phyloP scores from a whole-genome alignment of 2,797 vertebrate species.

The Taeniopygia guttata region DNA sequence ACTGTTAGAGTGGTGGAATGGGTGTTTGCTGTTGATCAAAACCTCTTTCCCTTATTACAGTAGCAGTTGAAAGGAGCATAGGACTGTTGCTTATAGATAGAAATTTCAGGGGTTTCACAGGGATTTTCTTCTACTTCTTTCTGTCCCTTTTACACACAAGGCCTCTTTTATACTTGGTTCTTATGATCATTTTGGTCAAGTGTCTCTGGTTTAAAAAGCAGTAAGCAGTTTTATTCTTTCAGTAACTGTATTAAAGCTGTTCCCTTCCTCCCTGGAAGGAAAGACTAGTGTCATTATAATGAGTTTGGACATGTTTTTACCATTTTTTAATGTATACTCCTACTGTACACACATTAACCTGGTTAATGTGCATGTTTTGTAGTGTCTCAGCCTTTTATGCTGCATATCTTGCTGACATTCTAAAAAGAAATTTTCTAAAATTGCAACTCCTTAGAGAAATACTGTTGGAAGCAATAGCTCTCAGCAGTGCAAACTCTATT shows the following conservation, averaged over 20 bases:
- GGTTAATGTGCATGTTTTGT: slow-evolving; percentile 22
- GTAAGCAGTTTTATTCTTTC: slow-evolving; percentile 5
- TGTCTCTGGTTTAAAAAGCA: not conserved
- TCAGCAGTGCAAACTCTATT: not conserved
- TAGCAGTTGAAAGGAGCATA: not conserved
- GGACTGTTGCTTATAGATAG: not conserved
- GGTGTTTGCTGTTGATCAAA: not conserved
- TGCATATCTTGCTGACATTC: not conserved
- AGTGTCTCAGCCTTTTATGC: not conserved
- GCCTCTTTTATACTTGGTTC: not conserved
- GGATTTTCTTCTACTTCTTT: not conserved
- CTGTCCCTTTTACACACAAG: not conserved
- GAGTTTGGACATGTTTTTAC: not conserved
- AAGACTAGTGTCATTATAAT: not conserved
- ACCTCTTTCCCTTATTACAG: not conserved
- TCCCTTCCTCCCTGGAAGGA: not conserved
- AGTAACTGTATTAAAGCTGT: slow-evolving; percentile 23
- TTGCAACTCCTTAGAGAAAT: not conserved
- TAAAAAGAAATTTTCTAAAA: not conserved
- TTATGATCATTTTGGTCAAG: not conserved
- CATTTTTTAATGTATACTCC: not conserved
- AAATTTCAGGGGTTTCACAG: not conserved
- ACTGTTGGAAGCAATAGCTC: slow-evolving; percentile 8
- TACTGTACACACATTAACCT: not conserved
- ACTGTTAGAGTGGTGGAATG: not conserved